phyloP scores from a whole-genome alignment of 2,888 invertebrate genomes.

The Phorcus lineatus region DNA sequence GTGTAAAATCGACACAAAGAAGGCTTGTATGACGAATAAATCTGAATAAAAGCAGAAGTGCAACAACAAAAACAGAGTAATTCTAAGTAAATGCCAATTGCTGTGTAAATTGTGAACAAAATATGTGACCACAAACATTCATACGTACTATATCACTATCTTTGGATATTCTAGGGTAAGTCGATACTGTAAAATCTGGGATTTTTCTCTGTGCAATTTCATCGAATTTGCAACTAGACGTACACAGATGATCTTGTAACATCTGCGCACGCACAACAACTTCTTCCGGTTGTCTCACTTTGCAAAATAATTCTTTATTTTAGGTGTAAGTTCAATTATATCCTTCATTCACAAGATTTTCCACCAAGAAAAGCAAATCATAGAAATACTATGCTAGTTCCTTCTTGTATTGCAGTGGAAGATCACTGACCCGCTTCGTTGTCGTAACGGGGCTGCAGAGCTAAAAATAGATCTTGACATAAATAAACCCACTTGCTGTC shows the following conservation, averaged over 20 bases:
- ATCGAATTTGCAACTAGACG: slow-evolving; percentile 18
- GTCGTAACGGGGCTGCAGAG: slow-evolving; percentile 11
- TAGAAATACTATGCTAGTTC: neutral
- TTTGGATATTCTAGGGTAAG: neutral
- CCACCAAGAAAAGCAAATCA: neutral
- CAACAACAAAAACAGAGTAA: neutral
- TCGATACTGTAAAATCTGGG: slow-evolving; percentile 14
- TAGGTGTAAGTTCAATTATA: too few species aligned
- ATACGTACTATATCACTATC: slow-evolving; percentile 19
- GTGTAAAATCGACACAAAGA: neutral
- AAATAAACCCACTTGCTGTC: neutral
- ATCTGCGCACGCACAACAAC: slow-evolving; percentile 12
- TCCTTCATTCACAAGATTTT: neutral
- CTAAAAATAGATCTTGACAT: slow-evolving; percentile 16
- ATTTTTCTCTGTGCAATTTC: slow-evolving; percentile 1
- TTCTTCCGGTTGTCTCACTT: neutral
- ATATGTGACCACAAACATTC: neutral
- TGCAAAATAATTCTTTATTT: slow-evolving; percentile 4
- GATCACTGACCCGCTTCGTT: slow-evolving; percentile 16
- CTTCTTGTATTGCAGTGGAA: neutral
- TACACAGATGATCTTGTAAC: slow-evolving; percentile 21
- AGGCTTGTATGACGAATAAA: neutral
- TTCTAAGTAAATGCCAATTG: neutral
- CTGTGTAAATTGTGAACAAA: neutral
- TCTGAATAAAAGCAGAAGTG: neutral